Base-by-base conservation (phyloP, 1,140 invertebrate genomes). In the Radopholus similis region DNA sequence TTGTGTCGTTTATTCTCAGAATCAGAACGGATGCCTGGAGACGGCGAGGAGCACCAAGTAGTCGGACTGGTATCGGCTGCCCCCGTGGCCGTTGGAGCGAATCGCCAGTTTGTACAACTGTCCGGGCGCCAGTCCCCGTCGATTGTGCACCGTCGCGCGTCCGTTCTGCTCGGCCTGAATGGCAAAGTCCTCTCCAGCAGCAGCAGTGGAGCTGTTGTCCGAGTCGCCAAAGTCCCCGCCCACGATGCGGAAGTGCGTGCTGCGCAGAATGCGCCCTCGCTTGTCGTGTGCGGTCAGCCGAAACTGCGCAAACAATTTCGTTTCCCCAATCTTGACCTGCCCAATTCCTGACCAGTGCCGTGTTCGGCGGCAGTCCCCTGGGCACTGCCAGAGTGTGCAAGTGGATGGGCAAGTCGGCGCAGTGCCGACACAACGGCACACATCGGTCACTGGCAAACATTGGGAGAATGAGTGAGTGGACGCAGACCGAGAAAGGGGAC, bases 301-400 rank as follows among this genome's bases (percentile, higher is more conserved):
- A 58, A 58, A 23, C 34, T 58, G 11, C 23, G 21, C 21, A 23
- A 23, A 23, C 6, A 49, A 21, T 32, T 54, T 2, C n/a, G 30
- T 4, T 21, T 4, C 13, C 3, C 26, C 15, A 51, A 42, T 55
- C 18, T 15, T 32, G 35, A 21, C 13, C n/a, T 28, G 1, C 1
- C n/a, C n/a, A n/a, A 21, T 21, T n/a, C 5, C 69, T 59, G 8
- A 74, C 62, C 11, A 78, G 53, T 3, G 72, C 64, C 18, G 75
- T 76, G 21, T 59, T 72, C n/a, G 40, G 38, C 8, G 71, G 55
- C n/a, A 78, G 18, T 35, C 75, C 71, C 40, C 53, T 56, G 8
- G 77, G 75, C 28, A 78, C 21, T 11, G 71, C 53, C 0, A 79
- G 23, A 68, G 81, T 65, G 26, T 78, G 64, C 9, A 79, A 35